Evolutionary conservation across 2,888 invertebrate genomes (phyloP).

Genomic region (Polyploca ridens): DNA sequence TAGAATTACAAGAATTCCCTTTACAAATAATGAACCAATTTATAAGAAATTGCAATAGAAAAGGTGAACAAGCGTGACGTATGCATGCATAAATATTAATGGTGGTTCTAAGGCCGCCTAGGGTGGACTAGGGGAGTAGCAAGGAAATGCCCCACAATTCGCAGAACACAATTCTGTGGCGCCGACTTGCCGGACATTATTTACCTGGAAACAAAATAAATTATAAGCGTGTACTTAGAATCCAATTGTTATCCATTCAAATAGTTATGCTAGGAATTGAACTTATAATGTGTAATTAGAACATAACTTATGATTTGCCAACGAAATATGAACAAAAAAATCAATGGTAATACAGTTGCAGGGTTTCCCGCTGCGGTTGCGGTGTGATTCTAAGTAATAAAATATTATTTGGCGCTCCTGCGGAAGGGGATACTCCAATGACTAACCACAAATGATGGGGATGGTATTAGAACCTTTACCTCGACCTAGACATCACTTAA

Average conservation of each 20-base stretch:
- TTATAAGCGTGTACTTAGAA: slow-evolving; percentile 66
- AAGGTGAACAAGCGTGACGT: slow-evolving; percentile 42
- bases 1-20: too few relatives aligned
- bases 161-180: slow-evolving; percentile 74
- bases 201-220: slow-evolving; percentile 71
- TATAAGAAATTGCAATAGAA: slow-evolving; percentile 24
- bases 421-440: slow-evolving; percentile 47
- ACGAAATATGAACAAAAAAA: slow-evolving; percentile 44
- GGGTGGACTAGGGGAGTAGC: slow-evolving; percentile 60
- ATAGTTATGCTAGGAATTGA: slow-evolving; percentile 32
- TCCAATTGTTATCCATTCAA: slow-evolving; percentile 44
- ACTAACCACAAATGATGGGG: slow-evolving; percentile 38
- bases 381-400: slow-evolving; percentile 43
- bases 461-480: background rate
- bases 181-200: slow-evolving; percentile 64
- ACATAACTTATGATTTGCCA: slow-evolving; percentile 16
- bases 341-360: slow-evolving; percentile 47
- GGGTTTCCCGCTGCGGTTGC: slow-evolving; percentile 60
- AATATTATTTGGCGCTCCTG: slow-evolving; percentile 50
- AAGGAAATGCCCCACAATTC: slow-evolving; percentile 71
- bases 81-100: slow-evolving; percentile 69
- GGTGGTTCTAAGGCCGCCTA: slow-evolving; percentile 59
- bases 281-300: slow-evolving; percentile 17
- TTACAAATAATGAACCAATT: background rate
- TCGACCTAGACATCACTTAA: too few relatives aligned